Base-by-base conservation (phyloP, 2,888 invertebrate species). In the Calameuta filiformis region DNA sequence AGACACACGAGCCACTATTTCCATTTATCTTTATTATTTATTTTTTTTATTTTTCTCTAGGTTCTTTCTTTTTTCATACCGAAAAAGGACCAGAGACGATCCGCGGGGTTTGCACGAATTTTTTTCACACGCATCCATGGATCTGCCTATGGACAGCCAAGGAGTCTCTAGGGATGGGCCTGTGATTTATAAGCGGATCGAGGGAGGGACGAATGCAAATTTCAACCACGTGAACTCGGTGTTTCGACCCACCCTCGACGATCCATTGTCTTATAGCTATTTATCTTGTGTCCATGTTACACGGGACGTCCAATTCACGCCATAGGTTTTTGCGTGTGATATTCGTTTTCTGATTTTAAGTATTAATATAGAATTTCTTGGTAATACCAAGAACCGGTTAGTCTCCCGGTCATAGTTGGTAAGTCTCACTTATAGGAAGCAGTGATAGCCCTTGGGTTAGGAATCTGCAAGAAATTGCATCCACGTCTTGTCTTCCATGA, bases 181-280 rank as follows among this genome's bases (percentile, higher is more conserved):
- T 73, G 88, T 89, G 90, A 90, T 90, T 90, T 90, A 90, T 88
- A 87, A 87, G 87, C 84, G 88, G 79, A 83, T 84, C 84, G 79
- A 80, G 83, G 83, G 85, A 86, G 87, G 85, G 85, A 85, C 87
- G 86, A 82, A 89, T 90, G 90, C 89, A 89, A 90, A 90, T 89
- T 90, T 89, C 82, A 84, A 85, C 85, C 87, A 88, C 87, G 87
- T 83, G 87, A 88, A 87, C 86, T 83, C 81, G 85, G 79, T 82
- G 85, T 87, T 82, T 83, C 83, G 83, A 82, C 83, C 83, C 79
- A 79, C 78, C 79, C 56, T 30, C 75, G 73, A 73, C 73, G 78
- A 77, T 82, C 87, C 89, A 90, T 90, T 89, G 90, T 89, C 87
- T 90, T 85, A 83, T 82, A 85, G 84, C 88, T 89, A 89, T 90